Conservation (phyloP, 2,113 vertebrate genomes). For the Puntigrus tetrazona region DNA sequence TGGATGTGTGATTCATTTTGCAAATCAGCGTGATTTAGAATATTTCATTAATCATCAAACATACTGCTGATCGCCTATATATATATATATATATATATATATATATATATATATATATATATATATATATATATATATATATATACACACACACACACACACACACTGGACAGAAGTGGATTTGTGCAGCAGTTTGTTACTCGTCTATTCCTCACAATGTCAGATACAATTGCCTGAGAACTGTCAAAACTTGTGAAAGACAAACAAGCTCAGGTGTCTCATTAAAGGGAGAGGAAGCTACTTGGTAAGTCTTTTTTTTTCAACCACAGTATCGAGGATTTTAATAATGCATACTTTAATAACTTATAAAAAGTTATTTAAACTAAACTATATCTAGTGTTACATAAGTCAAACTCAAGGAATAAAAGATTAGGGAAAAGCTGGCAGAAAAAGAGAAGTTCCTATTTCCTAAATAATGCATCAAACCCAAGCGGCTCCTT, state of each 20-base stretch:
- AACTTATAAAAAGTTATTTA: not conserved
- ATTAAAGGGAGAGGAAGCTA: not conserved
- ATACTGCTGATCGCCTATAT: not conserved
- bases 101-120: not conserved
- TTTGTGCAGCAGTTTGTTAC: not conserved
- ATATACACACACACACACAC: not conserved
- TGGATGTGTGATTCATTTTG: not conserved
- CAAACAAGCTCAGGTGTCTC: slow-evolving; percentile 12
- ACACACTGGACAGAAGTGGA: not conserved
- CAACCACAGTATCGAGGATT: not conserved
- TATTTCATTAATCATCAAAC: not conserved
- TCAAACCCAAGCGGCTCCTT: not conserved
- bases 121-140: not conserved
- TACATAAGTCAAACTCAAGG: not conserved
- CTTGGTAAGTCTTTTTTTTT: not conserved
- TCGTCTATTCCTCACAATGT: not conserved
- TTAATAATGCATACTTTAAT: not conserved
- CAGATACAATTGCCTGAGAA: not conserved
- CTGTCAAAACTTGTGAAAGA: not conserved
- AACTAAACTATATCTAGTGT: not conserved
- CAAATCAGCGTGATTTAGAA: not conserved
- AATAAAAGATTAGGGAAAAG: not conserved
- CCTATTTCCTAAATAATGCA: slow-evolving; percentile 8
- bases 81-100: not conserved
- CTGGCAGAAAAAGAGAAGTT: not conserved